Base-by-base conservation (phyloP, 2,113 vertebrate species). In the Aspiorhynchus laticeps region DNA sequence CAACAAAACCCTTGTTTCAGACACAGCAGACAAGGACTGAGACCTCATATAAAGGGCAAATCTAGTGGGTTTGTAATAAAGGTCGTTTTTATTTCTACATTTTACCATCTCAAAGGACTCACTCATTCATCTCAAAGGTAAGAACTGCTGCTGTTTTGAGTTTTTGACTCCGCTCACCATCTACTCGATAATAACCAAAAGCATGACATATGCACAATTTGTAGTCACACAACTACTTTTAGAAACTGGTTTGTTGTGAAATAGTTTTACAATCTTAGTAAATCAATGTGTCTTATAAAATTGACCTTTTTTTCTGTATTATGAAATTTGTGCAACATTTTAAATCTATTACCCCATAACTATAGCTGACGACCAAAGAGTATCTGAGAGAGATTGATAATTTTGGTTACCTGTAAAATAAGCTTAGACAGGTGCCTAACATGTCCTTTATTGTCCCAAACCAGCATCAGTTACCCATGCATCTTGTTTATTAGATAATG, bases 51-150 rank as follows among this genome's bases (percentile, higher is more conserved):
- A 83, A 83, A 31, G 38, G 41, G 26, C 11, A 46, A 31, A 28
- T 56, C 48, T 21, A 36, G 48, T 3, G 17, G 46, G 65, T 36
- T 48, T 71, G 28, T 38, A 41, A 43, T 36, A 41, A 10, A 21
- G 28, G 31, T 28, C 14, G 46, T 17, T 80, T 61, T 41, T 61
- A 19, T 65, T 81, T 31, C 10, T 36, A 41, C 33, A 26, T 80
- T 17, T 80, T 61, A 26, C 11, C 4, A 63, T 46, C 38, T 43
- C 4, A 21, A 65, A 43, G 26, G n/a, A 38, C 51, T 19, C 14
- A 41, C 36, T 61, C 36, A n/a, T n/a, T 38, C 36, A 82, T 19
- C 59, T 46, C 43, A 46, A 82, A 82, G 80, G 59, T 65, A 65
- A 82, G n/a, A 82, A 41, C 59, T 43, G 36, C 2, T 46, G 36